Evolutionary conservation across 1,140 invertebrate species (phyloP).

Genomic region (Trachymyrmex cornetzi): DNA sequence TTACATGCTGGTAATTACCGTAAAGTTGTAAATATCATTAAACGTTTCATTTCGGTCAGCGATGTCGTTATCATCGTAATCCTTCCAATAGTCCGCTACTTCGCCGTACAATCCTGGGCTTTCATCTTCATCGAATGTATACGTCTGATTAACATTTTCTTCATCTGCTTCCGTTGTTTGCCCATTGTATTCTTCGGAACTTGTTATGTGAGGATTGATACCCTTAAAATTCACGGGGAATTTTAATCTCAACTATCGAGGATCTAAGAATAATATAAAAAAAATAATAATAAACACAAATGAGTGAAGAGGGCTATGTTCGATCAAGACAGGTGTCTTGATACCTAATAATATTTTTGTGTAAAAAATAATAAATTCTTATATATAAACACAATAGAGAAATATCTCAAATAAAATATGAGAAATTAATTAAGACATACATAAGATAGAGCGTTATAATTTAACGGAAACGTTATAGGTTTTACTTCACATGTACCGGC

Average conservation of each 20-base stretch:
- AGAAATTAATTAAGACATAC: background rate
- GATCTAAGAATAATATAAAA: background rate
- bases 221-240: constrained; percentile 6
- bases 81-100: constrained; percentile 79
- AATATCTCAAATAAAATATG: background rate
- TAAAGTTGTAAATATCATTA: constrained; percentile 33
- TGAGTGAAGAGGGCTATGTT: too few relatives aligned
- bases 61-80: constrained; percentile 47
- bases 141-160: background rate
- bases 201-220: background rate
- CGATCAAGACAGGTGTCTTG: too few relatives aligned
- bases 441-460: background rate
- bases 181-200: background rate
- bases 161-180: background rate
- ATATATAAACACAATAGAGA: background rate
- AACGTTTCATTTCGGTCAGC: constrained; percentile 51
- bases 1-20: constrained; percentile 42
- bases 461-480: background rate
- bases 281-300: too few relatives aligned
- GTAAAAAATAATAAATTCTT: background rate
- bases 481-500: background rate
- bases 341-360: too few relatives aligned
- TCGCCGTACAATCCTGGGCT: constrained; percentile 81
- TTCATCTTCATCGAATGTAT: constrained; percentile 73
- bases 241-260: constrained; percentile 1